Evolutionary conservation across 35 echinoderm and acorn worm species (phyloP).

Genomic region (Acanthaster planci): DNA sequence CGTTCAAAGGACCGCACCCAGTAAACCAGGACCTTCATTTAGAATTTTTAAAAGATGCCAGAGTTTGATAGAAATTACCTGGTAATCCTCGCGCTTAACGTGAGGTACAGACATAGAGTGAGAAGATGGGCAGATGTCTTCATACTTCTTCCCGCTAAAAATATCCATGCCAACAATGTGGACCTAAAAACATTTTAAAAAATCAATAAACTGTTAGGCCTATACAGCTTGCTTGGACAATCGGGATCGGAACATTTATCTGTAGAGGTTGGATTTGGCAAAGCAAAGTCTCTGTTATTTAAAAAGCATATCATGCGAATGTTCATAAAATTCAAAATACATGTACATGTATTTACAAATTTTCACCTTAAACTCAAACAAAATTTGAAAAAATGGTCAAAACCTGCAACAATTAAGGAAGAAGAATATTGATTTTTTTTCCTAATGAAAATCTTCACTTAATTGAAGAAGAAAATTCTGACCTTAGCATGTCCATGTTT

Average conservation of each 20-base stretch:
- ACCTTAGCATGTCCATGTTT: slow-evolving; percentile 95
- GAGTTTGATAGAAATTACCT: no score
- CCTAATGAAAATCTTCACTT: background rate
- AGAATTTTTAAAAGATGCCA: no score
- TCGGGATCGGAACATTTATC: no score
- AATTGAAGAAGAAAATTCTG: background rate
- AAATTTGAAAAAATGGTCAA: background rate
- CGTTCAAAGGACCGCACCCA: no score
- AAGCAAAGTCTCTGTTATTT: no score
- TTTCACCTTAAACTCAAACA: background rate
- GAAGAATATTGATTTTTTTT: background rate
- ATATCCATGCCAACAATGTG: slow-evolving; percentile 81
- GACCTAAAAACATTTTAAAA: slow-evolving; percentile 49
- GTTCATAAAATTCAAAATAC: background rate
- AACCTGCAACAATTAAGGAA: background rate
- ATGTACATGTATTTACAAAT: background rate
- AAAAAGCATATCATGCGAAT: no score
- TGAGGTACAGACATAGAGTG: slow-evolving; percentile 87
- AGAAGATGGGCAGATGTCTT: slow-evolving; percentile 82
- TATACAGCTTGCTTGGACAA: no score
- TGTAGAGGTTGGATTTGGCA: no score
- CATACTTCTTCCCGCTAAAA: slow-evolving; percentile 82
- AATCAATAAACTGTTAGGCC: no score
- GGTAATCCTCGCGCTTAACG: slow-evolving; percentile 62
- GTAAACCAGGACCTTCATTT: no score